These are phyloP conservation scores for Embiotoca jacksoni DNA, from an alignment of 2,113 vertebrate species.

Conservation along the genomic window DNA sequence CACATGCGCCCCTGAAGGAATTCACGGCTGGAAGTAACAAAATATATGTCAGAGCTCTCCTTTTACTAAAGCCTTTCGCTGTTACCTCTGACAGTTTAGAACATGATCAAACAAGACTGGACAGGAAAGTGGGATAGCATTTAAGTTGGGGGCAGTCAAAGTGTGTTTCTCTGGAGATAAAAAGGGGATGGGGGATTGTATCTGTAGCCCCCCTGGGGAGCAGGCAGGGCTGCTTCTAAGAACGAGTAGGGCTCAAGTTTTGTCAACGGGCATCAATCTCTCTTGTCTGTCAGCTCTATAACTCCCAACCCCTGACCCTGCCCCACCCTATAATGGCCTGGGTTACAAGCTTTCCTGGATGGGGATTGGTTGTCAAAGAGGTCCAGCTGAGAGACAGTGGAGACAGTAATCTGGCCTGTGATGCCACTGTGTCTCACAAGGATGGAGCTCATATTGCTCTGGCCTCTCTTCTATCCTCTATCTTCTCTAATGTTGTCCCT, in stretches of 20 bases:
- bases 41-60: constrained; percentile 74
- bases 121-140: constrained; percentile 50
- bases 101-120: constrained; percentile 66
- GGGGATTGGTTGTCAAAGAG: constrained; percentile 63
- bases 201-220: constrained; percentile 64
- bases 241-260: constrained; percentile 77
- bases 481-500: constrained; percentile 4
- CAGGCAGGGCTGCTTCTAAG: constrained; percentile 60
- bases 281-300: constrained; percentile 74
- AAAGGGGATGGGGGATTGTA: constrained; percentile 45
- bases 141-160: constrained; percentile 45
- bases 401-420: constrained; percentile 72
- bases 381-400: constrained; percentile 72
- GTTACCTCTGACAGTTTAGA: constrained; percentile 64
- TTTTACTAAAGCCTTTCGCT: constrained; percentile 60
- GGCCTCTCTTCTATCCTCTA: not conserved
- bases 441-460: constrained; percentile 57
- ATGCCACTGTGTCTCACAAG: constrained; percentile 63
- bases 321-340: constrained; percentile 67
- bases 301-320: constrained; percentile 79
- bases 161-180: constrained; percentile 43
- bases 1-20: constrained; percentile 53
- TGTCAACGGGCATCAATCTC: constrained; percentile 82
- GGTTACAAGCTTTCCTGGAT: constrained; percentile 66
- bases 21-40: constrained; percentile 72